phyloP scores from a whole-genome alignment of 2,888 invertebrate genomes.

The Junonia oenone region DNA sequence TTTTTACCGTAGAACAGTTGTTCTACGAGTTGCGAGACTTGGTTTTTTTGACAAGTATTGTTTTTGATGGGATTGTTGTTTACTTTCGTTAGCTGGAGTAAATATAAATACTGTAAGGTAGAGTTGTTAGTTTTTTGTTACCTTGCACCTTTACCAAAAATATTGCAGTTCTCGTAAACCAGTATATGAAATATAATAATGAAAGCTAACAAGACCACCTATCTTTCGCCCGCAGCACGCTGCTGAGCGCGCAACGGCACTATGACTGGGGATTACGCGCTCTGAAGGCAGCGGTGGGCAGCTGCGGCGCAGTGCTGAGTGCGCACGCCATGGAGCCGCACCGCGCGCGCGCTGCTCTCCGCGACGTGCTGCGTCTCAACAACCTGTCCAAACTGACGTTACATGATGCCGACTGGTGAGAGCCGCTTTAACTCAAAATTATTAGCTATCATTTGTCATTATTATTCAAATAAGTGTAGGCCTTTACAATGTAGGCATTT shows the following conservation, averaged over 20 bases:
- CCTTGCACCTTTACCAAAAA: too few species aligned
- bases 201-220: not conserved
- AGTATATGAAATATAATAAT: not conserved
- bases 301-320: conserved; percentile 83
- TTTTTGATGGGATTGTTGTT: too few species aligned
- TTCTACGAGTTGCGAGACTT: too few species aligned
- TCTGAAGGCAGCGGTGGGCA: conserved; percentile 93
- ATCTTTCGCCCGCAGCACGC: conserved; percentile 74
- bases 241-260: conserved; percentile 94
- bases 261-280: conserved; percentile 99
- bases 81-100: too few species aligned
- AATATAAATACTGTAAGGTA: too few species aligned
- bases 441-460: not conserved
- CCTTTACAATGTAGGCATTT: not conserved
- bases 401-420: conserved; percentile 81
- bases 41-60: too few species aligned
- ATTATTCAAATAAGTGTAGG: not conserved
- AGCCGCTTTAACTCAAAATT: too few species aligned
- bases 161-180: too few species aligned
- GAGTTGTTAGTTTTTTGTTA: too few species aligned
- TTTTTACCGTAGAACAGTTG: too few species aligned
- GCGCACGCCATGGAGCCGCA: conserved; percentile 1
- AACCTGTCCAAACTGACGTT: conserved; percentile 91
- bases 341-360: conserved; percentile 79
- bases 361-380: conserved; percentile 87